These are phyloP conservation scores for Spatulosminthurus flaviceps DNA, from an alignment of 2,888 invertebrate genomes.

Conservation along the genomic window DNA sequence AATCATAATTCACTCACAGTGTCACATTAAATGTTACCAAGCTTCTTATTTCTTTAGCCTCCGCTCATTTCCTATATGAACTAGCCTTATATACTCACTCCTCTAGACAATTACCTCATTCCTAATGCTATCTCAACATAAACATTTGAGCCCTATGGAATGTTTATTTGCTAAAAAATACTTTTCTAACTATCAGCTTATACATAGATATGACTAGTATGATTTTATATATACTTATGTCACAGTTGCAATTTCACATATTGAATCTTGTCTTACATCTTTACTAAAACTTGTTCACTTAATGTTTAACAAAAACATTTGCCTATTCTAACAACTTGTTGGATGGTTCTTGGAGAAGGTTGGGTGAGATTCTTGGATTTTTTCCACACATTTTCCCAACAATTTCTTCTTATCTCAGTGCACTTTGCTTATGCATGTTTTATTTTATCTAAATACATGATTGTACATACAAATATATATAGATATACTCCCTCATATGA, in stretches of 20 bases:
- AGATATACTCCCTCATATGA: too few species aligned
- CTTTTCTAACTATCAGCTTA: not conserved
- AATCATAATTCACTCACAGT: conserved; percentile 40
- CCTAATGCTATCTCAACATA: too few species aligned
- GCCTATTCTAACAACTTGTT: not conserved
- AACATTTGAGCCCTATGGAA: not conserved
- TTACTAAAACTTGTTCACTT: conserved; percentile 14
- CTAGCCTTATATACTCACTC: not conserved
- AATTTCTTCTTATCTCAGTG: not conserved
- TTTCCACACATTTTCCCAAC: not conserved
- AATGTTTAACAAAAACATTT: conserved; percentile 14
- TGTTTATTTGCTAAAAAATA: conserved; percentile 3
- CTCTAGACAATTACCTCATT: too few species aligned
- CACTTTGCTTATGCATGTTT: too few species aligned
- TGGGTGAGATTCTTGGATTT: not conserved
- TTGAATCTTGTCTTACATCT: not conserved
- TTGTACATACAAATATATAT: too few species aligned
- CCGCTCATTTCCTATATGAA: not conserved
- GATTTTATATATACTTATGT: not conserved
- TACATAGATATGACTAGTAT: not conserved
- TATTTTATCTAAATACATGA: not conserved
- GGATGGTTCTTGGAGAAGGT: not conserved
- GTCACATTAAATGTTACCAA: conserved; percentile 30
- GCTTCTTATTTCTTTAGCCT: conserved; percentile 26
- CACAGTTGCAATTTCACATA: conserved; percentile 8